Conservation (phyloP, 2,113 vertebrate genomes). For the Pseudorectes ferrugineus region DNA sequence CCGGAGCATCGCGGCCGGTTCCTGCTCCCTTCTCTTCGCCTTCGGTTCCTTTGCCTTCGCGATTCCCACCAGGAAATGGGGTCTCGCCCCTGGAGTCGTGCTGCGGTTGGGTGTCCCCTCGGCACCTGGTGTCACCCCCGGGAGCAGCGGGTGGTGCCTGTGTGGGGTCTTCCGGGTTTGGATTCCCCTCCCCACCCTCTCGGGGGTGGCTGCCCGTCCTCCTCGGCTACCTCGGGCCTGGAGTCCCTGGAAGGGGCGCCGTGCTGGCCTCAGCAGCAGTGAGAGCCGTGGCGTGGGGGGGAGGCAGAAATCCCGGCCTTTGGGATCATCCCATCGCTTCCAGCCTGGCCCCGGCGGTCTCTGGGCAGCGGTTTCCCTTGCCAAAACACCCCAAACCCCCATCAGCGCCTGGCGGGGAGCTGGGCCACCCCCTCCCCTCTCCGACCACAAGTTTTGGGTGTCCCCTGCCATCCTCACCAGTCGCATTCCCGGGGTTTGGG, state of each 20-base stretch:
- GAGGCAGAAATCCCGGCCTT: background rate
- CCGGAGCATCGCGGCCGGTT: background rate
- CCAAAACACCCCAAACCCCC: background rate
- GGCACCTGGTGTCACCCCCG: accelerated
- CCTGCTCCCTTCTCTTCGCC: background rate
- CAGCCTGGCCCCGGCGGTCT: background rate
- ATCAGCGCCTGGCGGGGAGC: accelerated
- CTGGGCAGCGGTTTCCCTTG: background rate
- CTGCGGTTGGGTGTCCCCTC: background rate
- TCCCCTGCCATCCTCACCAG: background rate
- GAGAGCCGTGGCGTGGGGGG: background rate
- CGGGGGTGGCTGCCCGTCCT: background rate
- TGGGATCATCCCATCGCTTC: background rate
- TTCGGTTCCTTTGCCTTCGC: background rate
- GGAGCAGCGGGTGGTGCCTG: no score
- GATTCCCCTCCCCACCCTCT: background rate
- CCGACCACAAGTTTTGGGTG: background rate
- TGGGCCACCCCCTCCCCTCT: background rate
- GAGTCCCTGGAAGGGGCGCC: background rate
- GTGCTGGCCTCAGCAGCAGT: background rate
- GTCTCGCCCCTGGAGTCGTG: accelerated
- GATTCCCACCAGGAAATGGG: accelerated
- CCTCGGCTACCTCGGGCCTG: constrained; percentile 1
- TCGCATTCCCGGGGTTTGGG: background rate
- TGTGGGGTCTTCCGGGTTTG: background rate